Percentiles rank a stretch among this genome's conserved stretches.
These are phyloP conservation scores for Papilio elwesi DNA, from an alignment of 2,888 invertebrate genomes.

Conservation along the genomic window DNA sequence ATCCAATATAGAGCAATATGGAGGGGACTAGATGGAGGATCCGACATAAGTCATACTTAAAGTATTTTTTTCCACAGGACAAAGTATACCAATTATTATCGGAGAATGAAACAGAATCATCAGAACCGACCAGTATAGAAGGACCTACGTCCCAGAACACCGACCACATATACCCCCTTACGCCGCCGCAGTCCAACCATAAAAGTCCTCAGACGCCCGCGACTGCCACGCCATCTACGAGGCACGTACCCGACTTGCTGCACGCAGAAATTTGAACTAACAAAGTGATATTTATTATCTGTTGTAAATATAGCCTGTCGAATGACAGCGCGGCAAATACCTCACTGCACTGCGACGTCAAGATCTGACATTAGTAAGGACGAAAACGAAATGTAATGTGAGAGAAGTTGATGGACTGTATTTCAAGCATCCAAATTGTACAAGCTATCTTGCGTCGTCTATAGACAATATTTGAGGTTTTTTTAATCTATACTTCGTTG, in stretches of 20 bases:
- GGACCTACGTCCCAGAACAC: slow-evolving; percentile 55
- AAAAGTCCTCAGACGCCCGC: slow-evolving; percentile 74
- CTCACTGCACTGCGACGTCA: slow-evolving; percentile 1
- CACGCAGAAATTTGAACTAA: slow-evolving; percentile 45
- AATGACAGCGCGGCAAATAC: background rate
- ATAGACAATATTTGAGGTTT: too few relatives aligned
- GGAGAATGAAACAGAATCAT: slow-evolving; percentile 51
- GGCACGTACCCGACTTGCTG: slow-evolving; percentile 54
- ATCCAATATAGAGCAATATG: too few relatives aligned
- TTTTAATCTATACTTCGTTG: too few relatives aligned
- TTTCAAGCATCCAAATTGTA: background rate
- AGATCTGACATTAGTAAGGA: slow-evolving; percentile 20
- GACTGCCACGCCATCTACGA: slow-evolving; percentile 68
- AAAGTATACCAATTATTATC: slow-evolving; percentile 66
- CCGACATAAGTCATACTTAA: background rate
- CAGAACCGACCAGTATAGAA: slow-evolving; percentile 47
- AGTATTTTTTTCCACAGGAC: slow-evolving; percentile 57
- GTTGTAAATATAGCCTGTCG: slow-evolving; percentile 1
- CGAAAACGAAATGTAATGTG: background rate
- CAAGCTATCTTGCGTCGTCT: too few relatives aligned
- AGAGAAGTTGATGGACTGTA: background rate
- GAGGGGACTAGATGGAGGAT: too few relatives aligned
- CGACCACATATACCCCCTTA: slow-evolving; percentile 72
- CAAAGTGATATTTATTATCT: background rate
- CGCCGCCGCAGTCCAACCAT: slow-evolving; percentile 77